Evolutionary conservation across 1,140 invertebrate species (phyloP), one percentile per base, ranked within the genome.

Genomic region (Heliconius hewitsoni): DNA sequence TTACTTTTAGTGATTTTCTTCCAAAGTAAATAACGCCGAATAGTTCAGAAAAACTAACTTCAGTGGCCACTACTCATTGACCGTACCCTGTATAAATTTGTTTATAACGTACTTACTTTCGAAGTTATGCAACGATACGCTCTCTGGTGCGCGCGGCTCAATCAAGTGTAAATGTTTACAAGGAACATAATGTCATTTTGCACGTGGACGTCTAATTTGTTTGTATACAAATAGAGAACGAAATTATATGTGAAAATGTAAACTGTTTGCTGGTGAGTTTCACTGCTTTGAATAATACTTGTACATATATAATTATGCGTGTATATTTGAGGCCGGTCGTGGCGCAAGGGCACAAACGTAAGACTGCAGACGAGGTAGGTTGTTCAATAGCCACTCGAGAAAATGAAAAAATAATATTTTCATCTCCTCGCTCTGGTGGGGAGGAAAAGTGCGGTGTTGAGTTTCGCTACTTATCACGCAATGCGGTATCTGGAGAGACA

Each of bases 21-120:
- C 42, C 11, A 11, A 3, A 46, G 42, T 46, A 3, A 46, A 46
- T 0, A 46, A 13, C 13, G 42, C 11, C 3, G 0, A 46, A 46
- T 3, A 46, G 42, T 3, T 46, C 42, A 46, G 11, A 46, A 3
- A 46, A 46, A 11, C 3, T 11, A 46, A 13, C 11, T 3, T 16
- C 3, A 46, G 42, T 13, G 42, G 3, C 42, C 42, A 46, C 42
- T 0, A 46, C 3, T 46, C 42, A 11, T 46, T 46, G 42, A 46
- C 11, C 42, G 42, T 23, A 23, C 13, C 0, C 11, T 46, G 4
- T 13, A 46, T 13, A 39, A 6, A 37, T 72, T 72, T 77, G 70
- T 72, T 76, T 60, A 72, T 78, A 78, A 73, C 27, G 37, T 50
- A 72, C 46, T 72, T 81, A 77, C 80, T 81, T 81, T 81, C 80